These are phyloP conservation scores for Prorops nasuta DNA, from an alignment of 1,140 invertebrate genomes.

Conservation along the genomic window DNA sequence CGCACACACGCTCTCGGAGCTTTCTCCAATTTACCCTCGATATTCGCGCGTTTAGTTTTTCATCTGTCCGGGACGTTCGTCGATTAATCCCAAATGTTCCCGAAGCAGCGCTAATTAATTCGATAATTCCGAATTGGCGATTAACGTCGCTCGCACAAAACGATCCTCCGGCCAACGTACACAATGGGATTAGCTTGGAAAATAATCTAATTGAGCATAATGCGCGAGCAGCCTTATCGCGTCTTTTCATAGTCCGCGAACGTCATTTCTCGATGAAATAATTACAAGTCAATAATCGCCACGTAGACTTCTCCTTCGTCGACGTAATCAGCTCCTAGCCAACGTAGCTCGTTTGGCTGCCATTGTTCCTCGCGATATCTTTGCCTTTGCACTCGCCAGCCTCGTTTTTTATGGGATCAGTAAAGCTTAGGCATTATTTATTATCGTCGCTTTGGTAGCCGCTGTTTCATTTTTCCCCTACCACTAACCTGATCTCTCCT, in stretches of 20 bases:
- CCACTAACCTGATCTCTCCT: too few relatives aligned
- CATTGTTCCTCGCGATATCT: background rate
- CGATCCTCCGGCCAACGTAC: constrained; percentile 9
- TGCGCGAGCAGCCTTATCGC: background rate
- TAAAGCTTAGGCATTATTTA: background rate
- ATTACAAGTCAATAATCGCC: too few relatives aligned
- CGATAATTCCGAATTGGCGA: constrained; percentile 39
- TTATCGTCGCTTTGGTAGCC: too few relatives aligned
- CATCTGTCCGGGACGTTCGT: too few relatives aligned
- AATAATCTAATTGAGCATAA: constrained; percentile 28
- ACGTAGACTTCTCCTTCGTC: too few relatives aligned
- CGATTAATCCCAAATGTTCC: constrained; percentile 43
- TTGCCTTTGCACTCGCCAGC: background rate
- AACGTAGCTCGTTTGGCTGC: background rate
- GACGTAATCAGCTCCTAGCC: too few relatives aligned
- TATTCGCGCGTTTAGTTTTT: too few relatives aligned
- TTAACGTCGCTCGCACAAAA: constrained; percentile 38
- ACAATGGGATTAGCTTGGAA: constrained; percentile 27
- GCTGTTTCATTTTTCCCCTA: too few relatives aligned
- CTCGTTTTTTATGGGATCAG: background rate
- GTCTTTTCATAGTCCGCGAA: background rate
- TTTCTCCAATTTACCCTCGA: too few relatives aligned
- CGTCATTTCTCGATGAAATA: too few relatives aligned
- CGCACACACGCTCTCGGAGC: too few relatives aligned
- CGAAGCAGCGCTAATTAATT: constrained; percentile 38